These are phyloP conservation scores for Plusia festucae DNA, from an alignment of 2,888 invertebrate species.

Conservation along the genomic window DNA sequence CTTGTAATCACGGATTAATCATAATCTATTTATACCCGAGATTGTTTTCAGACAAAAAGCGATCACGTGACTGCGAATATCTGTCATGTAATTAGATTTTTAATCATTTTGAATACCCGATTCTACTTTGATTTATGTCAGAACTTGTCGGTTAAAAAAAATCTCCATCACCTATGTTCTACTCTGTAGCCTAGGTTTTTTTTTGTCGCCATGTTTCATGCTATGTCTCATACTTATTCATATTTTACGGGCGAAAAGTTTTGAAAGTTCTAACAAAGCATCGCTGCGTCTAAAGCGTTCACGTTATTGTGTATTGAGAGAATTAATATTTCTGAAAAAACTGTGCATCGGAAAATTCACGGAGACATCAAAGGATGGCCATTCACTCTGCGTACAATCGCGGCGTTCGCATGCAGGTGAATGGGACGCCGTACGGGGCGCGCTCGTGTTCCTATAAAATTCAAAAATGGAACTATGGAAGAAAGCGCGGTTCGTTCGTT, in stretches of 20 bases:
- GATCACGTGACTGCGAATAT: not conserved
- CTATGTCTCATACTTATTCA: too few species aligned
- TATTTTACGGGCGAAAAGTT: not conserved
- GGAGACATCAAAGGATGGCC: slow-evolving; percentile 62
- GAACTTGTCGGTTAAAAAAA: too few species aligned
- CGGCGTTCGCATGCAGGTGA: slow-evolving; percentile 60
- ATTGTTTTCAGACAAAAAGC: slow-evolving; percentile 4
- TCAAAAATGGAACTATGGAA: slow-evolving; percentile 71
- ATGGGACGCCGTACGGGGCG: slow-evolving; percentile 52
- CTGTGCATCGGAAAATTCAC: slow-evolving; percentile 57
- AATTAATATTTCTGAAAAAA: slow-evolving; percentile 35
- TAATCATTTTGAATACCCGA: too few species aligned
- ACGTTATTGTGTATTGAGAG: slow-evolving; percentile 26
- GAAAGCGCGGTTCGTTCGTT: slow-evolving; percentile 67
- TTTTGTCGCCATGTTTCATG: too few species aligned
- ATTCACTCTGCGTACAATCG: slow-evolving; percentile 68
- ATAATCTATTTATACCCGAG: slow-evolving; percentile 64
- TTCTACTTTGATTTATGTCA: too few species aligned
- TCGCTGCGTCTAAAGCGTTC: not conserved
- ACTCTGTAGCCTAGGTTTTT: too few species aligned
- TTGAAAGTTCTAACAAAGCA: not conserved
- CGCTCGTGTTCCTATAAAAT: slow-evolving; percentile 67
- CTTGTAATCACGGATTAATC: slow-evolving; percentile 80
- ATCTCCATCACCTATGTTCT: too few species aligned
- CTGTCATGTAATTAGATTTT: slow-evolving; percentile 36